Evolutionary conservation across 2,113 vertebrate species (phyloP), one percentile per base, ranked within the genome.

Genomic region (Strix aluco): DNA sequence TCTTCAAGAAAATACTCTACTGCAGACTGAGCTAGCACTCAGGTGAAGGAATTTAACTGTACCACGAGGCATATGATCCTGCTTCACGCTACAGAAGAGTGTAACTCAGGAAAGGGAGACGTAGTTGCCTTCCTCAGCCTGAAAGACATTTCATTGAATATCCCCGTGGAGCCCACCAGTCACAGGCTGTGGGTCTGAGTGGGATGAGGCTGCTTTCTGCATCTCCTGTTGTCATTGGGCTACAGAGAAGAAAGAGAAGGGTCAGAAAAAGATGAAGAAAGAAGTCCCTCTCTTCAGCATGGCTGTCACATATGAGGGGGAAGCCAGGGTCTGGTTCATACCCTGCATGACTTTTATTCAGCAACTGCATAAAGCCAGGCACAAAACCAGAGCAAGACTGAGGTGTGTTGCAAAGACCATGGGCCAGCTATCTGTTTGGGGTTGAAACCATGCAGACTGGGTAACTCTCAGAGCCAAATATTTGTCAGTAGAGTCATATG

Each of bases 161-260:
- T 2, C 10, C 12, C 61, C 1, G 0, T 4, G 58, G 23, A 55
- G 38, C 2, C 15, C 19, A 27, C 0, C 27, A 0, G 19, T 62
- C 42, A 18, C 21, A 74, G 46, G 6, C 52, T 18, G 4, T 25
- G 74, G 29, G 42, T 22, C 47, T n/a, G 42, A 38, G 22, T 7
- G 51, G 70, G 34, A 71, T 7, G 5, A 38, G 23, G 13, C 57
- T 42, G 29, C 4, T 36, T 79, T 85, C 25, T 46, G 34, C 40
- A 11, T n/a, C n/a, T 81, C n/a, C 51, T 70, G 79, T 23, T 83
- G 80, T 4, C 59, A 9, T 0, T 55, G 52, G 42, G 40, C 40
- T 22, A 3, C 1, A 6, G 10, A 71, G 3, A 9, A 83, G 81
- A 42, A 40, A 63, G 5, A 21, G 25, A 30, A 30, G 20, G 29